Evolutionary conservation across 2,113 vertebrate species (phyloP).

Genomic region (Taxidea taxus): DNA sequence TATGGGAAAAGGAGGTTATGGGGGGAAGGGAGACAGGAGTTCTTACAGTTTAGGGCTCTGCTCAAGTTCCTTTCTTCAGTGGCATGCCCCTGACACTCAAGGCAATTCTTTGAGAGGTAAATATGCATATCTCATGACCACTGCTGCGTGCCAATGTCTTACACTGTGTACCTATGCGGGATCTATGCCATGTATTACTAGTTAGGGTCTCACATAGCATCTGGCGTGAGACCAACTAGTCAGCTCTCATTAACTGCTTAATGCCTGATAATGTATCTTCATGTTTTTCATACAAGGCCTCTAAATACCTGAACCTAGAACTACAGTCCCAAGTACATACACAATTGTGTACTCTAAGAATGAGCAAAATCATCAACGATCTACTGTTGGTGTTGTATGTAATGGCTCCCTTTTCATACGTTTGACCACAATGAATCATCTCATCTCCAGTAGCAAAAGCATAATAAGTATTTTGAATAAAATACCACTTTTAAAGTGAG

Average conservation of each 20-base stretch:
- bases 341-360: neutral
- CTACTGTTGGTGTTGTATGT: neutral
- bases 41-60: neutral
- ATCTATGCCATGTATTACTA: neutral
- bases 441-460: constrained; percentile 30
- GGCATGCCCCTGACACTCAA: neutral
- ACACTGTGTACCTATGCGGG: neutral
- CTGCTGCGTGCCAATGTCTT: neutral
- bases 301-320: neutral
- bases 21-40: neutral
- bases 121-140: neutral
- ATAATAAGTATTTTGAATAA: constrained; percentile 51
- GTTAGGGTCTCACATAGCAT: neutral
- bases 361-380: neutral
- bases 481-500: constrained; percentile 30
- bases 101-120: neutral
- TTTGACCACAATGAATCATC: constrained; percentile 19
- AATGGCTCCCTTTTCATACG: neutral
- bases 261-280: neutral
- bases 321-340: neutral
- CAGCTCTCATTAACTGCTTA: neutral
- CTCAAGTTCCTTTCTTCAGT: neutral
- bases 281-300: neutral
- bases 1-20: neutral
- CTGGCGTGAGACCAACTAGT: neutral